These are phyloP conservation scores for Drosophila pachea DNA, from an alignment of 1,140 invertebrate genomes.

Conservation along the genomic window DNA sequence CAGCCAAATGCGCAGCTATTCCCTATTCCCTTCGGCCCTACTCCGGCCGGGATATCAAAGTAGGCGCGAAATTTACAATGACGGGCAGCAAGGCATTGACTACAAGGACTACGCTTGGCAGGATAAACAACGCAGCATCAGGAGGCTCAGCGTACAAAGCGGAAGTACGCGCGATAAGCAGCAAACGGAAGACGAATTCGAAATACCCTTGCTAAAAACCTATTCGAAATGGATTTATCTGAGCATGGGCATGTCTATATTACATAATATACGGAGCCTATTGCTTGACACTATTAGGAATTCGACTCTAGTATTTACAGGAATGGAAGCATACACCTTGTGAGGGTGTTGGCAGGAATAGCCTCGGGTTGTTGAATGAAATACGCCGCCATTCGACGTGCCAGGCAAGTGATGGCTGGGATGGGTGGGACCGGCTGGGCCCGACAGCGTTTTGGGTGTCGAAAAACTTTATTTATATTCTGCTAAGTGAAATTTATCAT, in stretches of 20 bases:
- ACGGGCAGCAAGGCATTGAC: conserved; percentile 25
- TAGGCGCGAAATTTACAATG: conserved; percentile 40
- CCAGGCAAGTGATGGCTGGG: background rate
- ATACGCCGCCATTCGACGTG: conserved; percentile 49
- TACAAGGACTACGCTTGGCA: conserved; percentile 17
- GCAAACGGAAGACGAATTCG: conserved; percentile 18
- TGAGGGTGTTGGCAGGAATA: conserved; percentile 8
- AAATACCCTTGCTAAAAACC: conserved; percentile 29
- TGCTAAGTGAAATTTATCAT: conserved; percentile 76
- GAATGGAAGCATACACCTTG: background rate
- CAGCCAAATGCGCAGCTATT: conserved; percentile 33
- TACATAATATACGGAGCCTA: background rate
- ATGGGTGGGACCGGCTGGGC: background rate
- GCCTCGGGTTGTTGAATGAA: conserved; percentile 51
- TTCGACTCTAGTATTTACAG: no score
- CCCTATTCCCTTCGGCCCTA: conserved; percentile 39
- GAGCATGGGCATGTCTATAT: background rate
- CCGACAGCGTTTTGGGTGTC: conserved; percentile 52
- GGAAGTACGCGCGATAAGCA: background rate
- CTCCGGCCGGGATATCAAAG: conserved; percentile 49
- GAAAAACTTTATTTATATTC: conserved; percentile 72
- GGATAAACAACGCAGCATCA: conserved; percentile 14
- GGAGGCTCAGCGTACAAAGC: background rate
- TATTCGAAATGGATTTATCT: no score
- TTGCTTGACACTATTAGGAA: background rate